Evolutionary conservation across 2,888 invertebrate genomes (phyloP).

Genomic region (Diachrysia chrysitis): DNA sequence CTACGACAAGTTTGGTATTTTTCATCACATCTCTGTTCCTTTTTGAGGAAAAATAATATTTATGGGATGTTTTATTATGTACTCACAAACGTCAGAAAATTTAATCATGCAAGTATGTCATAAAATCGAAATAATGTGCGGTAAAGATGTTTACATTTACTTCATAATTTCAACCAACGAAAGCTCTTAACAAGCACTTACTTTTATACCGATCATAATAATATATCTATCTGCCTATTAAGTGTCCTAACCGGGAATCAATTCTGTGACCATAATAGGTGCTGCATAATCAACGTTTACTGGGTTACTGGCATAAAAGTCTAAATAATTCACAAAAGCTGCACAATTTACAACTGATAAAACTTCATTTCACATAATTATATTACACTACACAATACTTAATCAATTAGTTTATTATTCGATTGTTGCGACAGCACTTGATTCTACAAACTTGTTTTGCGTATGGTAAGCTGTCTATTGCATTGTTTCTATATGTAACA

Average conservation of each 20-base stretch:
- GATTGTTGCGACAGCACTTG: constrained; percentile 12
- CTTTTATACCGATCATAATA: not conserved
- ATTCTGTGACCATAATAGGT: constrained; percentile 1
- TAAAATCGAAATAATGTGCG: not conserved
- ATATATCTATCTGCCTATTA: not conserved
- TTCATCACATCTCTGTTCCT: not conserved
- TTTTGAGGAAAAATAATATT: no score
- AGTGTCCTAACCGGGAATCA: not conserved
- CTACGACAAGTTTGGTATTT: not conserved
- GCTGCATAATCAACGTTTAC: constrained; percentile 1
- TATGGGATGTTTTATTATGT: no score
- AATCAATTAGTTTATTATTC: constrained; percentile 43
- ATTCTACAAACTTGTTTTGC: not conserved
- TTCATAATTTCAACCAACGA: not conserved
- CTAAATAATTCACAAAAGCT: not conserved
- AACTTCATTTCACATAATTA: constrained; percentile 25
- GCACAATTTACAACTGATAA: constrained; percentile 5
- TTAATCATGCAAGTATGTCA: not conserved
- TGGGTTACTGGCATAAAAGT: constrained; percentile 1
- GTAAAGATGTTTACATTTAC: not conserved
- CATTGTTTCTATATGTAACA: not conserved
- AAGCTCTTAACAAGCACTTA: not conserved
- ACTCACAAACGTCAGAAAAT: no score
- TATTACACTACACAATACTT: constrained; percentile 31
- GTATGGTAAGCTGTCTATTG: constrained; percentile 8